Base-by-base conservation (phyloP, 2,113 vertebrate genomes). In the Alosa alosa region DNA sequence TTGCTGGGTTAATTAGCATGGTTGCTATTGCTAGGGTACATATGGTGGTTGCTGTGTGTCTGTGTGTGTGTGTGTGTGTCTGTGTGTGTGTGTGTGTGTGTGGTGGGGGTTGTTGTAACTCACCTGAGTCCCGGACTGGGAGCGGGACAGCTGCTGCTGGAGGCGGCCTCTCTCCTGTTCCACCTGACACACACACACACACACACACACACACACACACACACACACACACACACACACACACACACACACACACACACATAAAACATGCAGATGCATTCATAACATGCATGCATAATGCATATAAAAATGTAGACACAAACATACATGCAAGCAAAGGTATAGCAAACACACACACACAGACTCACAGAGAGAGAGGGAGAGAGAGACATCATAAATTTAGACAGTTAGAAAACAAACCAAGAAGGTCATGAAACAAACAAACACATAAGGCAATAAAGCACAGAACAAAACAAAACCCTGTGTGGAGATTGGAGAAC, bases 121-220 rank as follows among this genome's bases (percentile, higher is more conserved):
- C 85, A 89, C 89, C 89, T 84, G 85, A 9, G 81, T 46, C 81
- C 87, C 86, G 60, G 87, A 84, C 36, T 88, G 72, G 4, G 81
- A 87, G 81, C 18, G 81, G 55, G 86, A 86, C 47, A 91, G 86
- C 86, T 92, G 90, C 41, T 85, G 86, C 9, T 84, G 88, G 45
- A 94, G 83, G 60, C 81, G 91, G 1, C 45, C 87, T 47, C 92
- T 90, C 86, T 94, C 91, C 0, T 86, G 46, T 85, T 90, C 93
- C 88, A 94, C 91, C 94, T 94, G 89, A 89, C 36, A 84, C 31
- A 75, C 78, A 85, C 31, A 85, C 10, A 83, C 41, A 41, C 41
- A 41, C 41, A 41, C 41, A 44, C 41, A 44, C 41, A 44, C 41
- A 44, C 41, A 44, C 41, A 44, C 41, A 41, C 41, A 41, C 41